Conservation (phyloP, 2,888 invertebrate genomes). For the Heterodera filipjevi region DNA sequence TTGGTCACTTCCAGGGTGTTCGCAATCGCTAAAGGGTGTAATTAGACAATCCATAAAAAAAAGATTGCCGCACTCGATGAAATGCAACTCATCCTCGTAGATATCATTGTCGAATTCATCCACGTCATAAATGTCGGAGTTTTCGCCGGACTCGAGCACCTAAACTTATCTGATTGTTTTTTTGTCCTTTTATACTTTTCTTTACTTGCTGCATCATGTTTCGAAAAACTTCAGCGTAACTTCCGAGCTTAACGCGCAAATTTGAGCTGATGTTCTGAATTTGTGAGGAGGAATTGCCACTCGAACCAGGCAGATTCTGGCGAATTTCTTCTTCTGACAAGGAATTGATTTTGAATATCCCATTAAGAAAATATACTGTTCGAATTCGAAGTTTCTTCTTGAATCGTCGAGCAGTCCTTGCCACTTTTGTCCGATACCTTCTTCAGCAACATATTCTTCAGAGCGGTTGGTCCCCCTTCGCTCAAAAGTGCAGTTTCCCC, state of each 20-base stretch:
- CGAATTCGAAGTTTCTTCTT: not conserved
- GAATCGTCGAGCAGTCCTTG: not conserved
- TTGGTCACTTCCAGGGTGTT: not conserved
- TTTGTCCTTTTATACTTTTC: not conserved
- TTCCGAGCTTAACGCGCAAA: conserved; percentile 36
- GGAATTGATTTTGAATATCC: too few species aligned
- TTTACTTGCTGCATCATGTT: conserved; percentile 48
- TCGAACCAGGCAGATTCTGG: not conserved
- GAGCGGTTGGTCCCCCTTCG: too few species aligned
- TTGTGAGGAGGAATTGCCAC: conserved; percentile 20
- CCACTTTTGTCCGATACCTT: not conserved
- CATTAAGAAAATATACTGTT: too few species aligned
- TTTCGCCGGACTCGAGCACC: conserved; percentile 36
- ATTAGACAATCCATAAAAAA: not conserved
- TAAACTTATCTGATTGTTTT: not conserved
- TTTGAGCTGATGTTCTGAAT: conserved; percentile 27
- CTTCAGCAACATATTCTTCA: too few species aligned
- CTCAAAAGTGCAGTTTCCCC: not conserved
- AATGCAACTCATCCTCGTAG: conserved; percentile 40
- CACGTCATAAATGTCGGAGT: conserved; percentile 22
- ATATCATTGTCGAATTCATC: conserved; percentile 45
- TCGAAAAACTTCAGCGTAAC: conserved; percentile 48
- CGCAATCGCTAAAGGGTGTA: conserved; percentile 5
- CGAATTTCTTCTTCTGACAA: not conserved
- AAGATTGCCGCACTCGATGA: conserved; percentile 7